Evolutionary conservation across 2,113 vertebrate genomes (phyloP).

Genomic region (Planiliza haematocheilus): DNA sequence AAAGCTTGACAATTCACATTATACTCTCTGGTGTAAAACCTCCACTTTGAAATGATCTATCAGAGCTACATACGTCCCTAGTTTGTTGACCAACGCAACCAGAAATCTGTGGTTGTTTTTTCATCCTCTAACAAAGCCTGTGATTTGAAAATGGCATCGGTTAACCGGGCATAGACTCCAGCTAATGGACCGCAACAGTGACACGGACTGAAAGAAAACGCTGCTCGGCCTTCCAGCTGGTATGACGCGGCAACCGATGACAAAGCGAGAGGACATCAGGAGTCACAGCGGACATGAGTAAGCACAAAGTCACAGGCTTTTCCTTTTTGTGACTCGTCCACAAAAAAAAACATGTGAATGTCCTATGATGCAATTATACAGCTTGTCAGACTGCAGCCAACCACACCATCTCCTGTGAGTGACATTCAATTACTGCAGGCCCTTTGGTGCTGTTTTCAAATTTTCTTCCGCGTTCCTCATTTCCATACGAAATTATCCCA

Average conservation of each 20-base stretch:
- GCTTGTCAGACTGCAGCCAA: conserved; percentile 15
- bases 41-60: too few species aligned
- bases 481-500: conserved; percentile 61
- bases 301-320: conserved; percentile 24
- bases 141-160: neutral
- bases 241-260: conserved; percentile 19
- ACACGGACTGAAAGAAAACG: conserved; percentile 6
- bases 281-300: conserved; percentile 41
- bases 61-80: too few species aligned
- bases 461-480: conserved; percentile 38
- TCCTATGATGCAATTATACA: conserved; percentile 3
- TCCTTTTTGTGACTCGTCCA: conserved; percentile 1
- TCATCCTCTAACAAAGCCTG: too few species aligned
- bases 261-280: conserved; percentile 11
- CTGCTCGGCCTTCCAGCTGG: conserved; percentile 10
- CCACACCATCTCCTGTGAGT: conserved; percentile 39
- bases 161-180: conserved; percentile 3
- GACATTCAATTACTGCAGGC: conserved; percentile 56
- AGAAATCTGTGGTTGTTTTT: too few species aligned
- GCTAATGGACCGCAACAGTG: conserved; percentile 8
- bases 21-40: too few species aligned
- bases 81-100: too few species aligned
- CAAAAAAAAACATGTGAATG: conserved; percentile 14
- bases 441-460: conserved; percentile 41
- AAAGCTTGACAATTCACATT: too few species aligned